Evolutionary conservation across 2,113 vertebrate species (phyloP).

Genomic region (Zonotrichia leucophrys): DNA sequence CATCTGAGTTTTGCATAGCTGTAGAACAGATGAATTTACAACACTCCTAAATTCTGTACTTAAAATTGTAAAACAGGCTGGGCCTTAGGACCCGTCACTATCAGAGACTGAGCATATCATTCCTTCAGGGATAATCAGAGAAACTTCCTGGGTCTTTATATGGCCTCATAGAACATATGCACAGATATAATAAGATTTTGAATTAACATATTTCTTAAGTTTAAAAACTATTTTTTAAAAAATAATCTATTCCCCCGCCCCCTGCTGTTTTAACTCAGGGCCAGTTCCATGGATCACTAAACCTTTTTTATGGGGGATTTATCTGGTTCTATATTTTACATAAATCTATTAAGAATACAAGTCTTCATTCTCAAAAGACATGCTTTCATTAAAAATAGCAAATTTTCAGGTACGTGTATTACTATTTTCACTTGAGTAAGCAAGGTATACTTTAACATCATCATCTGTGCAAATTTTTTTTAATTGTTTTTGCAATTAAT

Average conservation of each 20-base stretch:
- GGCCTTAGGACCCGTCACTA: background rate
- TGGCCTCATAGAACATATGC: background rate
- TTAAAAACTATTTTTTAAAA: background rate
- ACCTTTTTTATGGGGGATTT: background rate
- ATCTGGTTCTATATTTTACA: background rate
- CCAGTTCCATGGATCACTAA: background rate
- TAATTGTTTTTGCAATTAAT: background rate
- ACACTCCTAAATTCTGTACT: background rate
- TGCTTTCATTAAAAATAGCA: background rate
- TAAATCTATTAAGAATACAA: background rate
- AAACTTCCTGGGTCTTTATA: background rate
- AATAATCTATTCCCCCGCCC: fast-evolving
- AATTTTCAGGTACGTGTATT: background rate
- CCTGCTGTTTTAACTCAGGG: background rate
- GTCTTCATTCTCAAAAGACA: background rate
- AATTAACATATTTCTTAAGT: background rate
- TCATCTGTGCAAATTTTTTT: background rate
- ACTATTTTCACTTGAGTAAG: background rate
- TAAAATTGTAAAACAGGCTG: background rate
- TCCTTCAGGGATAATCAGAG: background rate
- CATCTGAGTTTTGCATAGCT: background rate
- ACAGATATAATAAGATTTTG: background rate
- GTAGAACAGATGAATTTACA: background rate
- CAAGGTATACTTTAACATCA: background rate
- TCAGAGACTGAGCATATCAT: background rate